These are phyloP conservation scores for Lagria hirta DNA, from an alignment of 2,888 invertebrate species.

Conservation along the genomic window DNA sequence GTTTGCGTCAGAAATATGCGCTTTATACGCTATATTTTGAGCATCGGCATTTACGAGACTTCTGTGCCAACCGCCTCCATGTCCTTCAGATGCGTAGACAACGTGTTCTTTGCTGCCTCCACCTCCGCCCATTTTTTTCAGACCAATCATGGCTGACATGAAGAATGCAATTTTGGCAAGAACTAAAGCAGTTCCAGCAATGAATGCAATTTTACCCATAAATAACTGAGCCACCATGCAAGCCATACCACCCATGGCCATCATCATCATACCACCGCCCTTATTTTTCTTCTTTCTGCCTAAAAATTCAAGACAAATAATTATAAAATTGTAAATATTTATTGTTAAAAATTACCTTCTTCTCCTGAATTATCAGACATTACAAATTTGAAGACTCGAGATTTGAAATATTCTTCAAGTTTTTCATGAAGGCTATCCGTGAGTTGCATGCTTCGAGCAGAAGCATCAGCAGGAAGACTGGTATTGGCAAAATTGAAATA, in stretches of 20 bases:
- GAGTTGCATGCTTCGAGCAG: constrained; percentile 57
- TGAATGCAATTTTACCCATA: constrained; percentile 67
- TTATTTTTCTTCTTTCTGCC: constrained; percentile 44
- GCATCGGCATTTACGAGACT: constrained; percentile 41
- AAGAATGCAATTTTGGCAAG: constrained; percentile 67
- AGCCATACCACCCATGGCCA: constrained; percentile 63
- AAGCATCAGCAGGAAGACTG: constrained; percentile 58
- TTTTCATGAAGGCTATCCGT: constrained; percentile 50
- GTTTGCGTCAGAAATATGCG: constrained; percentile 24
- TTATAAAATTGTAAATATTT: constrained; percentile 9
- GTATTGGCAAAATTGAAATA: constrained; percentile 47
- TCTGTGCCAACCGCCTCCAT: constrained; percentile 52
- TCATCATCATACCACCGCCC: constrained; percentile 58
- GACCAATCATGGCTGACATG: constrained; percentile 62
- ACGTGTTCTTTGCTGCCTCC: constrained; percentile 54
- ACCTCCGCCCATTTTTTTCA: constrained; percentile 62
- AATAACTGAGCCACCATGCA: constrained; percentile 68
- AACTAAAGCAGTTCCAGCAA: constrained; percentile 67
- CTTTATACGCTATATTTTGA: constrained; percentile 37
- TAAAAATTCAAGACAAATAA: constrained; percentile 12
- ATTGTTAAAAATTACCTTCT: constrained; percentile 42
- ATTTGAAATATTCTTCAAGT: constrained; percentile 52
- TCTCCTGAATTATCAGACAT: constrained; percentile 45
- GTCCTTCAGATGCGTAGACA: constrained; percentile 56
- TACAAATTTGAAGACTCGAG: constrained; percentile 53